phyloP scores from a whole-genome alignment of 2,113 vertebrate species.

The Oncorhynchus gorbuscha region DNA sequence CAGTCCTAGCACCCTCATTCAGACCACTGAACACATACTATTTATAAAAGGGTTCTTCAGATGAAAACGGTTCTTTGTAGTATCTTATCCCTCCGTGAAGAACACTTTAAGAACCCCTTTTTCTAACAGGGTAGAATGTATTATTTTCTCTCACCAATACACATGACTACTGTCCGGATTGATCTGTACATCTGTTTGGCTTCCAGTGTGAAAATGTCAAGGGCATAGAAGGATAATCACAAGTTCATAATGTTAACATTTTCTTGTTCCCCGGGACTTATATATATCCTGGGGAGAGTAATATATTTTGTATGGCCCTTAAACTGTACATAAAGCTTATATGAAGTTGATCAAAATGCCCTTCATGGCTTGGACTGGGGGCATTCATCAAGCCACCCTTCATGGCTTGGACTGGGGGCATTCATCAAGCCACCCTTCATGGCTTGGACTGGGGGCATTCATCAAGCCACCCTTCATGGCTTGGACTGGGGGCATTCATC shows the following conservation, averaged over 20 bases:
- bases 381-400: slow-evolving; percentile 16
- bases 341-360: too few species aligned
- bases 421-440: slow-evolving; percentile 3
- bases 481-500: too few species aligned
- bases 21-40: too few species aligned
- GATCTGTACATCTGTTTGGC: slow-evolving; percentile 30
- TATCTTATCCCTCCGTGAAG: too few species aligned
- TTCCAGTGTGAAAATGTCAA: slow-evolving; percentile 70
- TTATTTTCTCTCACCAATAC: not conserved
- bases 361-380: too few species aligned
- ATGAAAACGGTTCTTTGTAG: too few species aligned
- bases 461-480: slow-evolving; percentile 53
- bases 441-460: slow-evolving; percentile 45
- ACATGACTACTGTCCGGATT: not conserved
- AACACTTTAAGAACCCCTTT: too few species aligned
- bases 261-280: slow-evolving; percentile 59
- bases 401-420: slow-evolving; percentile 41
- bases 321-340: too few species aligned
- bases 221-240: slow-evolving; percentile 68
- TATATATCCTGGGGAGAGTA: slow-evolving; percentile 61
- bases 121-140: too few species aligned
- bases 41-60: too few species aligned
- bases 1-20: too few species aligned
- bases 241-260: slow-evolving; percentile 56
- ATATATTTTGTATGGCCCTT: too few species aligned